A percentile compares a stretch with the other conserved stretches of the same genome.
Conservation (phyloP, 2,113 vertebrate species). For the Chionomys nivalis region DNA sequence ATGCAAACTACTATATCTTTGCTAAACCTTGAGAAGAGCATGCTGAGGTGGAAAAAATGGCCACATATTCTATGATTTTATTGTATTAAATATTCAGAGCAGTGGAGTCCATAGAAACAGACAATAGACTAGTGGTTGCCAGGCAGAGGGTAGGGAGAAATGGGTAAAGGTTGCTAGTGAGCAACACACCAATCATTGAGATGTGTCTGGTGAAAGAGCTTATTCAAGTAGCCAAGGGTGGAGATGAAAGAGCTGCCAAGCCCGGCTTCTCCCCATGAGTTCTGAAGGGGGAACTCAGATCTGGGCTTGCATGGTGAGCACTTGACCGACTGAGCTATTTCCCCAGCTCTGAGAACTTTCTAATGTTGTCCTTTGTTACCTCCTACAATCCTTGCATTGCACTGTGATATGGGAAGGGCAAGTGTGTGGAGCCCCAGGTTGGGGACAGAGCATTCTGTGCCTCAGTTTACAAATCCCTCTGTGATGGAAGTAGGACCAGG, state of each 20-base stretch:
- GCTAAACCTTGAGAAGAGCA: background rate
- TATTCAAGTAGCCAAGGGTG: background rate
- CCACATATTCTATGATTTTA: background rate
- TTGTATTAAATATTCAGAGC: background rate
- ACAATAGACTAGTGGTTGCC: background rate
- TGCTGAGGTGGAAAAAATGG: background rate
- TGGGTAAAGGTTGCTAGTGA: background rate
- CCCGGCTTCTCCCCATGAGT: background rate
- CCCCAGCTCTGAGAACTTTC: background rate
- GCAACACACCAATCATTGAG: background rate
- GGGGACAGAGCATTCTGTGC: background rate
- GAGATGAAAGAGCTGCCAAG: background rate
- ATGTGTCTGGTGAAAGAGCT: background rate
- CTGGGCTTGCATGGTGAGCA: too few relatives aligned
- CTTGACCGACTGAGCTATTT: background rate
- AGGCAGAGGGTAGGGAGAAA: too few relatives aligned
- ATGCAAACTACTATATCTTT: background rate
- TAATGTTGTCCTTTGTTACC: background rate
- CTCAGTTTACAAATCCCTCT: background rate
- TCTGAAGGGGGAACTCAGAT: background rate
- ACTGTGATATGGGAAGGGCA: background rate
- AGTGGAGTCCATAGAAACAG: background rate
- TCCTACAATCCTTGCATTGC: background rate
- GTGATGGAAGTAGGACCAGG: background rate
- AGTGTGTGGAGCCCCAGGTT: background rate